These are phyloP conservation scores for Aphelenchoides fujianensis DNA, from an alignment of 1,140 invertebrate genomes.

Conservation along the genomic window DNA sequence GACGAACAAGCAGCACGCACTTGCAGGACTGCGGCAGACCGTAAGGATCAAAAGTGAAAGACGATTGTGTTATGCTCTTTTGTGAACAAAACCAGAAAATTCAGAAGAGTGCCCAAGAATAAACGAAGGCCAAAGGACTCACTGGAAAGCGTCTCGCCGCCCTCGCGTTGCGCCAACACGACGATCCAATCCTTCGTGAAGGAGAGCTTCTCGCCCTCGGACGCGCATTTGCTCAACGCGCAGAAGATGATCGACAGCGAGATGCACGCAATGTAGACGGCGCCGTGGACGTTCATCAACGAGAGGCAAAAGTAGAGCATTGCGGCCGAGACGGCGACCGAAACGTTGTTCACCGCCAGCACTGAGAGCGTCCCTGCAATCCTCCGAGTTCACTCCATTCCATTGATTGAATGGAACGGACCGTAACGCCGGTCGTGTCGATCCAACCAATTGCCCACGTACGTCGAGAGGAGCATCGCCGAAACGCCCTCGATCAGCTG, in stretches of 20 bases:
- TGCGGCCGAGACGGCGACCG: constrained; percentile 29
- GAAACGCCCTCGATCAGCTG: constrained; percentile 30
- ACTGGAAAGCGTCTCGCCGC: background rate
- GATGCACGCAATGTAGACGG: constrained; percentile 15
- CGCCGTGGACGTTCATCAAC: background rate
- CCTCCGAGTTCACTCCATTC: background rate
- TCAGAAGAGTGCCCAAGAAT: too few species aligned
- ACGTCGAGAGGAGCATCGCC: constrained; percentile 24
- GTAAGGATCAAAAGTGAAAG: too few species aligned
- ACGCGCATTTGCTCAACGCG: constrained; percentile 15
- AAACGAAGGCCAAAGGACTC: too few species aligned
- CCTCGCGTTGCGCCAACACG: constrained; percentile 12
- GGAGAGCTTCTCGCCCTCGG: constrained; percentile 15
- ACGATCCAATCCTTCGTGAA: constrained; percentile 26
- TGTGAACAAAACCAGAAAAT: too few species aligned
- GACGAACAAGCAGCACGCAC: too few species aligned
- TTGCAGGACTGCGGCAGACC: too few species aligned
- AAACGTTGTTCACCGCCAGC: constrained; percentile 33
- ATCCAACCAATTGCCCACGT: constrained; percentile 38
- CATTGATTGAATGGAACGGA: constrained; percentile 8
- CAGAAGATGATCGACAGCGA: constrained; percentile 17
- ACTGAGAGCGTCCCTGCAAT: constrained; percentile 31
- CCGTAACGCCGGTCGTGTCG: constrained; percentile 25
- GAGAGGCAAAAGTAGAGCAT: constrained; percentile 28
- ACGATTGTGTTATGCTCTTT: too few species aligned